These are phyloP conservation scores for Centrocercus urophasianus DNA, from an alignment of 2,113 vertebrate genomes.

Conservation along the genomic window DNA sequence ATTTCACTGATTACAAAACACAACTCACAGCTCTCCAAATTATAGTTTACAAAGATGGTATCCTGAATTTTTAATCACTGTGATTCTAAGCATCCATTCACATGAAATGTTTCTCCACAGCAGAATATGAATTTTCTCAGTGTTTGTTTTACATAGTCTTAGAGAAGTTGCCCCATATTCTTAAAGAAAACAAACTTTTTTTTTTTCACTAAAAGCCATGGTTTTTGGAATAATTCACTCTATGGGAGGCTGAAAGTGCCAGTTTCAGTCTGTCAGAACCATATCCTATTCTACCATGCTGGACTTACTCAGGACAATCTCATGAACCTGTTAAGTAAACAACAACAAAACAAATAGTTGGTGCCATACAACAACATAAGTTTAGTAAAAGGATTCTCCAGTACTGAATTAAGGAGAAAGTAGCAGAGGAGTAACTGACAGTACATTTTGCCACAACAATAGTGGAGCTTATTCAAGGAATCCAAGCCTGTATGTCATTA, in stretches of 20 bases:
- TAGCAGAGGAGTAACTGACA: not conserved
- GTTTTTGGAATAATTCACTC: not conserved
- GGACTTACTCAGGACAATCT: not conserved
- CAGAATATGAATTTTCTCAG: not conserved
- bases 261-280: not conserved
- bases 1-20: slow-evolving; percentile 72
- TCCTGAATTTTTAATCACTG: slow-evolving; percentile 31
- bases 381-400: not conserved
- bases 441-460: not conserved
- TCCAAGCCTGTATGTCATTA: not conserved
- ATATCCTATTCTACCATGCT: not conserved
- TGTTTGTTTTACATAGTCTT: not conserved
- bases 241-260: not conserved
- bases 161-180: not conserved
- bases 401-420: not conserved
- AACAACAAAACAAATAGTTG: not conserved
- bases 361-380: not conserved
- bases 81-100: slow-evolving; percentile 1
- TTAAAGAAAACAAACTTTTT: not conserved
- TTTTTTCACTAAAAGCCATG: not conserved
- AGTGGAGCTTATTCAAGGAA: not conserved
- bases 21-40: slow-evolving; percentile 61
- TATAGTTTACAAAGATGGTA: slow-evolving; percentile 56
- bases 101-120: not conserved
- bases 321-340: not conserved